Conservation (phyloP, 2,797 vertebrate genomes). For the Channallabes apus region DNA sequence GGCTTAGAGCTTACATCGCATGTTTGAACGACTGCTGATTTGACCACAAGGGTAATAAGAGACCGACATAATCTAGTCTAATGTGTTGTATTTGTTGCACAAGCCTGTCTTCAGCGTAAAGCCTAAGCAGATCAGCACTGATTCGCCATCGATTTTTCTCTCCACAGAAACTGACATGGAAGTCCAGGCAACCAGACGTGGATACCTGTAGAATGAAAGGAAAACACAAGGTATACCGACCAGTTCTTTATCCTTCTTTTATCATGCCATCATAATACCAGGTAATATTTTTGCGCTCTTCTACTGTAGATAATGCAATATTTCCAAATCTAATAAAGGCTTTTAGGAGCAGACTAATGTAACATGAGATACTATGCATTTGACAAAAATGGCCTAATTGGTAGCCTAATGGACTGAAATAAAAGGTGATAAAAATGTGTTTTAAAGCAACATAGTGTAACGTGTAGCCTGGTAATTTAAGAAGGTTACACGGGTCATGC, state of each 20-base stretch:
- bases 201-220: slow-evolving; percentile 99
- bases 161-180: slow-evolving; percentile 96
- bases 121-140: slow-evolving; percentile 42
- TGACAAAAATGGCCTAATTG: slow-evolving; percentile 11
- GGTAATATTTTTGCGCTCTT: slow-evolving; percentile 42
- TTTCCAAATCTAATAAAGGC: slow-evolving; percentile 45
- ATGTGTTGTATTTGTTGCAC: slow-evolving; percentile 17
- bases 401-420: slow-evolving; percentile 28
- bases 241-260: slow-evolving; percentile 9
- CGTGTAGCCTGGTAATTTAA: neutral
- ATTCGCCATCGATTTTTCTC: slow-evolving; percentile 56
- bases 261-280: slow-evolving; percentile 14
- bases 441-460: neutral
- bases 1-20: slow-evolving; percentile 23
- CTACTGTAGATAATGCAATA: slow-evolving; percentile 47
- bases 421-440: slow-evolving; percentile 22
- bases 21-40: slow-evolving; percentile 13
- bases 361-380: slow-evolving; percentile 22
- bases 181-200: slow-evolving; percentile 95
- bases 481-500: neutral
- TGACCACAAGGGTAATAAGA: slow-evolving; percentile 31
- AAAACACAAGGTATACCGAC: slow-evolving; percentile 91
- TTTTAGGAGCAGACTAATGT: slow-evolving; percentile 34
- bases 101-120: slow-evolving; percentile 28
- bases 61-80: slow-evolving; percentile 31